Base-by-base conservation (phyloP, 1,140 invertebrate genomes). In the Ips nitidus region DNA sequence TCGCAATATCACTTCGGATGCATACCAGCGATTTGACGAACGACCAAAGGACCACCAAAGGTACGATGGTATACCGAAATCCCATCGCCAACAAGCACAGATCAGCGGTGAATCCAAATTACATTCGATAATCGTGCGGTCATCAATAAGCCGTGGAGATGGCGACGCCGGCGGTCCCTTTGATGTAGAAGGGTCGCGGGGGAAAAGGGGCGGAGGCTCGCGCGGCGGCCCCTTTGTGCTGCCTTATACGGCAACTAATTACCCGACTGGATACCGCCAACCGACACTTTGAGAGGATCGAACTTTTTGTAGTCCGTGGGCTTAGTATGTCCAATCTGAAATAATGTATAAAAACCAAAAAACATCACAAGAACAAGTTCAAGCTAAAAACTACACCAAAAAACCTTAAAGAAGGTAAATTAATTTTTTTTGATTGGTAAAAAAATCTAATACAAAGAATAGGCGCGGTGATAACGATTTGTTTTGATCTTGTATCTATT, bases 241-340 rank as follows among this genome's bases (percentile, higher is more conserved):
- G 71, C 79, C 80, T 74, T 80, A 80, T 80, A 80, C 66, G 80
- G 80, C 71, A 79, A 78, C 78, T 80, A 81, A 80, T 80, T 80
- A 81, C 78, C 76, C 73, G 71, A 40, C 67, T 64, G 68, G 52
- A 60, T 67, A 75, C 71, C 76, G 71, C 70, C 74, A 68, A 74
- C 75, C 74, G 73, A 72, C 74, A 75, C 76, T 59, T 59, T 5
- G 4, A 59, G 39, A 59, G 7, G 57, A 41, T 59, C 41, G 57
- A 42, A 59, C 45, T 50, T 22, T 50, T 22, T 22, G 22, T 22
- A 22, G 22, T 22, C 22, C 22, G 22, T 22, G 22, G 22, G 22
- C 22, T 22, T 22, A 22, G 22, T 22, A 22, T 22, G 22, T 22
- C 22, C 22, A 22, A 22, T 22, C 22, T 22, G 22, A 22, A 22